Conservation (phyloP, 35 echinoderm and acorn worm genomes). For the Lytechinus pictus region DNA sequence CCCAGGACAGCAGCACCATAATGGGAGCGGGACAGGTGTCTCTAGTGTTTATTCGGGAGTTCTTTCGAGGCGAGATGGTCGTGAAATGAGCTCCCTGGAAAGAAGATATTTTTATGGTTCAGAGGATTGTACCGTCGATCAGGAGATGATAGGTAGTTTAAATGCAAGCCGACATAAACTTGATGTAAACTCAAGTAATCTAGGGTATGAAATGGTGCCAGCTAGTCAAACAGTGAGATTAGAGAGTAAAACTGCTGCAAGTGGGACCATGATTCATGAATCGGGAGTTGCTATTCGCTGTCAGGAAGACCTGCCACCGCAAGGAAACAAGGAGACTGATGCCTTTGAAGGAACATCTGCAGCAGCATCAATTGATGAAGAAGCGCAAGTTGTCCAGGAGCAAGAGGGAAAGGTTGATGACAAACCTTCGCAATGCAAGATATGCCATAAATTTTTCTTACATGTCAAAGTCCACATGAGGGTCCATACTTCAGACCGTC, state of each 20-base stretch:
- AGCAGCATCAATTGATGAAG: background rate
- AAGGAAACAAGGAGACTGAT: background rate
- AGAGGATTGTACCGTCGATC: background rate
- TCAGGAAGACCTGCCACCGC: background rate
- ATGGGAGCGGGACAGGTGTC: background rate
- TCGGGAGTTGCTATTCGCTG: background rate
- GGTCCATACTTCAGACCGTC: slow-evolving; percentile 62
- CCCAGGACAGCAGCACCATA: background rate
- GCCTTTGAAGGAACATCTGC: background rate
- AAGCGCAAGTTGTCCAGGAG: background rate
- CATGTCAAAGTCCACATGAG: background rate
- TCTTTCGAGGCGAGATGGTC: background rate
- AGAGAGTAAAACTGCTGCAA: background rate
- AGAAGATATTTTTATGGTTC: background rate
- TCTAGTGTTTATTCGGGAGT: background rate
- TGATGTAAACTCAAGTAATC: background rate
- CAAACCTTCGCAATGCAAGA: background rate
- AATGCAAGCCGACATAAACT: background rate
- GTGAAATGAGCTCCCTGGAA: background rate
- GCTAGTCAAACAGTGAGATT: background rate
- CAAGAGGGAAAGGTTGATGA: background rate
- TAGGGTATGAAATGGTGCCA: background rate
- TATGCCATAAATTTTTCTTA: background rate
- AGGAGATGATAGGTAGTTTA: background rate
- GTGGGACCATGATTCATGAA: no score